phyloP scores from a whole-genome alignment of 2,797 vertebrate genomes.

The Lithobates sylvaticus region DNA sequence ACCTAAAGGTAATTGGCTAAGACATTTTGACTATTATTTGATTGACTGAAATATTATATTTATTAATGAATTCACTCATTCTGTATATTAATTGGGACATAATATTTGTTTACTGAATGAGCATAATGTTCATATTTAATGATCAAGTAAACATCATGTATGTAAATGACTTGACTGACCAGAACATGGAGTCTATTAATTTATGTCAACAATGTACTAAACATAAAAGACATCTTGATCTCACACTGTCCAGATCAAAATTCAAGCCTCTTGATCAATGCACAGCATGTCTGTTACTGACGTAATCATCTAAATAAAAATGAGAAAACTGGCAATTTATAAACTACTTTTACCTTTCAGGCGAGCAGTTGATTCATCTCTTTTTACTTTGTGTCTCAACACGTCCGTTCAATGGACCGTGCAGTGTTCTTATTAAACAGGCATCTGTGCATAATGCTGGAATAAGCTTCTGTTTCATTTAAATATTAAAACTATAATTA shows the following conservation, averaged over 20 bases:
- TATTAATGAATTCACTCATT: not conserved
- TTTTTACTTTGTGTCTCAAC: not conserved
- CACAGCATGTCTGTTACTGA: not conserved
- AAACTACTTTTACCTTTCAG: not conserved
- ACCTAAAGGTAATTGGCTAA: not conserved
- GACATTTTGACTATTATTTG: not conserved
- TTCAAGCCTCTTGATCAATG: not conserved
- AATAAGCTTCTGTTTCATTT: slow-evolving; percentile 3
- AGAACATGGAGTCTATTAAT: too few relatives aligned
- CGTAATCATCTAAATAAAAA: not conserved
- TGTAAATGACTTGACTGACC: not conserved
- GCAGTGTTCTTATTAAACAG: slow-evolving; percentile 4
- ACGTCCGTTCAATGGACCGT: not conserved
- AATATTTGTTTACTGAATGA: not conserved
- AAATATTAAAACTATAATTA: slow-evolving; percentile 37
- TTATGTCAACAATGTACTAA: not conserved
- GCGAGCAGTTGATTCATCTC: slow-evolving; percentile 3
- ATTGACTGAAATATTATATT: not conserved
- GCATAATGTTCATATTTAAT: not conserved
- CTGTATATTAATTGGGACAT: not conserved
- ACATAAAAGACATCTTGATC: not conserved
- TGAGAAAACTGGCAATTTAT: not conserved
- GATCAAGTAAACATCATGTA: not conserved
- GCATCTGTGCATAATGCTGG: slow-evolving; percentile 21
- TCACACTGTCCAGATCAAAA: not conserved